Evolutionary conservation across 1,140 invertebrate genomes (phyloP).

Genomic region (Ceratina australensis): DNA sequence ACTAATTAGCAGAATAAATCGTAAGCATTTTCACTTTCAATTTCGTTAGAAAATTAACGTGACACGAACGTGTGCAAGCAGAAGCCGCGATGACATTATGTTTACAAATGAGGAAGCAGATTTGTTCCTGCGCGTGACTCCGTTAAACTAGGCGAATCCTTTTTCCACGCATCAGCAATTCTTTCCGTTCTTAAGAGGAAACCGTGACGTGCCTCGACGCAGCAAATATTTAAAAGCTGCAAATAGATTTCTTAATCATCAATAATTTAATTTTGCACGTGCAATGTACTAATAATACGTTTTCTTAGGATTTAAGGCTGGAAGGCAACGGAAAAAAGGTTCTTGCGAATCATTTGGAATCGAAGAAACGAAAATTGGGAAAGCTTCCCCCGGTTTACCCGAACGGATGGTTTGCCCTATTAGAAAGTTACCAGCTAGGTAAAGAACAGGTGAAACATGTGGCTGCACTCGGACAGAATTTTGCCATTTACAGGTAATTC

Average conservation of each 20-base stretch:
- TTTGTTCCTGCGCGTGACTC: conserved; percentile 8
- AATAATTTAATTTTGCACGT: neutral
- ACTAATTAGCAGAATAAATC: too few species aligned
- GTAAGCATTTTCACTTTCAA: neutral
- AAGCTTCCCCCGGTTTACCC: conserved; percentile 91
- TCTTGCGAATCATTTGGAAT: conserved; percentile 44
- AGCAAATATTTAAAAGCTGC: neutral
- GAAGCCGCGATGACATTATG: conserved; percentile 21
- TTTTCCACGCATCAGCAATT: conserved; percentile 29
- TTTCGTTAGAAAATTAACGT: neutral
- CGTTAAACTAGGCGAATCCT: conserved; percentile 26
- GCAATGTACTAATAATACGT: neutral
- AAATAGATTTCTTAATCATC: neutral
- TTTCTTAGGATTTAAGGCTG: conserved; percentile 13
- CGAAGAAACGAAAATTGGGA: conserved; percentile 79
- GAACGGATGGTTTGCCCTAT: conserved; percentile 92
- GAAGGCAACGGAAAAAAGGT: conserved; percentile 1
- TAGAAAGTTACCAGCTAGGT: conserved; percentile 85
- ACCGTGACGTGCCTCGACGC: neutral
- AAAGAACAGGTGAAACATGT: conserved; percentile 83
- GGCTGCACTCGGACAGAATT: conserved; percentile 86
- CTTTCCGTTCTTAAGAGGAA: neutral
- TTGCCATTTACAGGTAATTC: conserved; percentile 86
- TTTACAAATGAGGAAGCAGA: conserved; percentile 33
- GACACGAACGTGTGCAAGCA: neutral